Evolutionary conservation across 92 coral and sea anemone species (phyloP).

Genomic region (Paramuricea clavata): DNA sequence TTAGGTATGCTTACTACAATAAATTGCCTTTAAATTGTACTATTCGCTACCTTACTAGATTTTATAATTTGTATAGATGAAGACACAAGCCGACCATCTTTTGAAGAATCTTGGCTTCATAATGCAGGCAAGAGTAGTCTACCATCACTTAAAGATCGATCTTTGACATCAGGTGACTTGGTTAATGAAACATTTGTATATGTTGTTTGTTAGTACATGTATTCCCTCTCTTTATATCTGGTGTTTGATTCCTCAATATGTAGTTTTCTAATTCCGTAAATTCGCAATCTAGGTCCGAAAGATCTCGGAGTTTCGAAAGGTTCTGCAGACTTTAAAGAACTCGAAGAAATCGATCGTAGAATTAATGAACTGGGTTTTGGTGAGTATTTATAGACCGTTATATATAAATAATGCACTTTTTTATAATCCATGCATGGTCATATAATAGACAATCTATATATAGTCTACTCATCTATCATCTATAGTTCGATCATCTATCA

Average conservation of each 20-base stretch:
- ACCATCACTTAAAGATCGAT: slow-evolving; percentile 12
- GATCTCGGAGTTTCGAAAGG: slow-evolving; percentile 42
- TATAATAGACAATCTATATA: too few relatives aligned
- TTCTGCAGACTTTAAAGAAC: slow-evolving; percentile 89
- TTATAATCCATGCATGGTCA: too few relatives aligned
- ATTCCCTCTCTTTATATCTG: too few relatives aligned
- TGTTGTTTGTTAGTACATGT: too few relatives aligned
- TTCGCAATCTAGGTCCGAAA: slow-evolving; percentile 21
- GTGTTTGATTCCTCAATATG: too few relatives aligned
- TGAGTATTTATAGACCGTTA: slow-evolving; percentile 41
- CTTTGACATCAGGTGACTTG: slow-evolving; percentile 24
- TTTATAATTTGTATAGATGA: not conserved
- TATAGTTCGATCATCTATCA: too few relatives aligned
- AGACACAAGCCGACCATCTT: slow-evolving; percentile 19
- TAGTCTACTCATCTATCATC: too few relatives aligned
- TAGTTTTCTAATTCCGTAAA: too few relatives aligned
- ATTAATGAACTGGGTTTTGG: slow-evolving; percentile 95
- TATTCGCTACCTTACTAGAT: too few relatives aligned
- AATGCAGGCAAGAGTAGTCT: not conserved
- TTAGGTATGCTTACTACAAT: not conserved
- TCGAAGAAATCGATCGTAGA: slow-evolving; percentile 90
- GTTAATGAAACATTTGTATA: not conserved
- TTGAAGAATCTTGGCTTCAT: slow-evolving; percentile 6
- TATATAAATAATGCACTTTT: not conserved
- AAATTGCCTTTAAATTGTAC: too few relatives aligned